A percentile compares a stretch with the other conserved stretches of the same genome.
phyloP scores from a whole-genome alignment of 2,888 invertebrate genomes.

The Lissonota sp. region DNA sequence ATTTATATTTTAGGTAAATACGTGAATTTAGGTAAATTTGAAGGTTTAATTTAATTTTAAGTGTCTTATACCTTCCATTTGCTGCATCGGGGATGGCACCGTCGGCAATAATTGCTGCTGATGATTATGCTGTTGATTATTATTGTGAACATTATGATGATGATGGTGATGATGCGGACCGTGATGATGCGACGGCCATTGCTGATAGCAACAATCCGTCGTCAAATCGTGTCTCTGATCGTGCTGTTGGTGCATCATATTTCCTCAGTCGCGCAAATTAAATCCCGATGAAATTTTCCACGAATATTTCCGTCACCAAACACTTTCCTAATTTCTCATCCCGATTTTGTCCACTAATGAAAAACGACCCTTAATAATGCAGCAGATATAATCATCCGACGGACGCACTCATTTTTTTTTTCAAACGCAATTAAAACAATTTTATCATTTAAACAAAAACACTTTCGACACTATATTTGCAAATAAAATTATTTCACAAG shows the following conservation, averaged over 20 bases:
- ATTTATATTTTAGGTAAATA: no score
- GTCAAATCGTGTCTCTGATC: slow-evolving; percentile 70
- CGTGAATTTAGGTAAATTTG: no score
- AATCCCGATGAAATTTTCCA: neutral
- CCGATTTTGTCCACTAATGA: no score
- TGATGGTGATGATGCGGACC: slow-evolving; percentile 72
- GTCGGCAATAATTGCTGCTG: slow-evolving; percentile 67
- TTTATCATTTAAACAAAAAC: neutral
- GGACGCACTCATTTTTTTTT: no score
- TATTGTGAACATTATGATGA: slow-evolving; percentile 48
- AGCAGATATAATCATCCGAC: no score
- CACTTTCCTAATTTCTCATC: no score
- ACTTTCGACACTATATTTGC: no score
- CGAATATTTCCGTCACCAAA: no score
- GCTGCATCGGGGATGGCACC: slow-evolving; percentile 89
- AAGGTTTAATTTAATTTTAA: no score
- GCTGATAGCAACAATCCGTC: slow-evolving; percentile 80
- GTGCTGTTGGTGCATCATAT: slow-evolving; percentile 76
- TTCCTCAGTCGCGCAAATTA: neutral
- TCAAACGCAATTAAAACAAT: neutral
- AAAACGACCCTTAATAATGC: no score
- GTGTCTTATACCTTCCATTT: slow-evolving; percentile 90
- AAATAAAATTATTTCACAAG: no score
- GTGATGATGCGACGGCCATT: slow-evolving; percentile 78
- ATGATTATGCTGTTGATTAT: slow-evolving; percentile 60